Percentiles rank a stretch among this genome's conserved stretches.
Evolutionary conservation across 2,797 vertebrate genomes (phyloP).

Genomic region (Simalia tracyae): DNA sequence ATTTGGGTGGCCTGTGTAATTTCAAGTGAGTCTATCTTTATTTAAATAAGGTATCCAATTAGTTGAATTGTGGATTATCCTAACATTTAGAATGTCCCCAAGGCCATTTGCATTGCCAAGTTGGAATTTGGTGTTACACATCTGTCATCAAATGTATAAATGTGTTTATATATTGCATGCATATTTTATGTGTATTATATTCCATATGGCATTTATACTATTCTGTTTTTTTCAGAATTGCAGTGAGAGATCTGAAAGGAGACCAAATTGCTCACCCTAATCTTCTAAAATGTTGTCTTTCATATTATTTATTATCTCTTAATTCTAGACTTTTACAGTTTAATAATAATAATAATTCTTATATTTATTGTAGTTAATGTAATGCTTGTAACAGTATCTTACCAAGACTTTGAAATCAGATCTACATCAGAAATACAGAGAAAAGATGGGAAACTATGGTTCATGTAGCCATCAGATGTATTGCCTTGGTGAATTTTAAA

Average conservation of each 20-base stretch:
- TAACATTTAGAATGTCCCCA: conserved; percentile 19
- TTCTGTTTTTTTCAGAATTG: neutral
- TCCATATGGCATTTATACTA: neutral
- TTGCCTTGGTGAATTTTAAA: conserved; percentile 6
- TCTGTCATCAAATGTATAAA: conserved; percentile 11
- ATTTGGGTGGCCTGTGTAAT: conserved; percentile 9
- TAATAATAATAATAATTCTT: neutral
- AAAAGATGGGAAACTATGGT: neutral
- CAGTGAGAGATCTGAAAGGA: neutral
- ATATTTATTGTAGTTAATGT: neutral
- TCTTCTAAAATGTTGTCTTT: neutral
- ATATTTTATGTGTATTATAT: conserved; percentile 1
- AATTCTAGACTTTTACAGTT: neutral
- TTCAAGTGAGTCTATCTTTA: neutral
- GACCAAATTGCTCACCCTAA: neutral
- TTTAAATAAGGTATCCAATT: conserved; percentile 3
- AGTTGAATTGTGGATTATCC: conserved; percentile 10
- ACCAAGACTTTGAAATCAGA: neutral
- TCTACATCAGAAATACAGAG: neutral
- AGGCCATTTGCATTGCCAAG: conserved; percentile 21
- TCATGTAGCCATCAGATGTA: neutral
- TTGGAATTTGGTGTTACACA: conserved; percentile 18
- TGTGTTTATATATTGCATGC: conserved; percentile 10
- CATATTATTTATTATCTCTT: neutral
- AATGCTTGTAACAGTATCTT: neutral